Evolutionary conservation across 2,113 vertebrate genomes (phyloP).

Genomic region (Tautogolabrus adspersus): DNA sequence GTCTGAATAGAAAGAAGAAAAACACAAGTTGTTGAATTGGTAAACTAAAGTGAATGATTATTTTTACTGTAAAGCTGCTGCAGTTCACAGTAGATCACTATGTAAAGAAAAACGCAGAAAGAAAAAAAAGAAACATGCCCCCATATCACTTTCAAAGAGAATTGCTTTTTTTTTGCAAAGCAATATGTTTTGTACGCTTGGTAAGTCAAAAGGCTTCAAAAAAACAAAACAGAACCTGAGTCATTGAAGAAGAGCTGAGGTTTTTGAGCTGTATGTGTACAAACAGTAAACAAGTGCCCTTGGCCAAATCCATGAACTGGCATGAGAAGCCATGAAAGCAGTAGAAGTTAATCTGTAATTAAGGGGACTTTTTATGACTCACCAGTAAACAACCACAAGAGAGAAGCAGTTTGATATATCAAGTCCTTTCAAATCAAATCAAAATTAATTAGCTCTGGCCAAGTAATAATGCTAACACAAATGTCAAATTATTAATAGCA

Average conservation of each 20-base stretch:
- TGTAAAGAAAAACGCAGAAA: neutral
- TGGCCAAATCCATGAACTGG: conserved; percentile 17
- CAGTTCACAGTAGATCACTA: too few relatives aligned
- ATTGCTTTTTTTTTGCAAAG: too few relatives aligned
- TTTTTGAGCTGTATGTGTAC: conserved; percentile 2
- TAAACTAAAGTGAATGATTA: too few relatives aligned
- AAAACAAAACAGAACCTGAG: conserved; percentile 6
- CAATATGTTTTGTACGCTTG: conserved; percentile 2
- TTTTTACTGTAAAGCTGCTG: too few relatives aligned
- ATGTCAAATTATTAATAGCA: conserved; percentile 26
- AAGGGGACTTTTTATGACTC: conserved; percentile 36
- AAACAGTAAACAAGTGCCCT: conserved; percentile 14
- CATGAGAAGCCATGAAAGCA: neutral
- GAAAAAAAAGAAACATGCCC: neutral
- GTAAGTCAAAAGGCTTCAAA: neutral
- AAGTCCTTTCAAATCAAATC: conserved; percentile 38
- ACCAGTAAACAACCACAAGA: conserved; percentile 32
- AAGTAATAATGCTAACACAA: neutral
- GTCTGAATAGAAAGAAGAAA: too few relatives aligned
- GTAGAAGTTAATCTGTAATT: conserved; percentile 24
- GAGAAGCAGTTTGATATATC: neutral
- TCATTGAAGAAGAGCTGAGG: neutral
- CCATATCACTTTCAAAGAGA: too few relatives aligned
- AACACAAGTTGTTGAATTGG: too few relatives aligned
- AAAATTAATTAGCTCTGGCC: conserved; percentile 23